These are phyloP conservation scores for Drosophila macrospina DNA, from an alignment of 2,888 invertebrate species.

Conservation along the genomic window DNA sequence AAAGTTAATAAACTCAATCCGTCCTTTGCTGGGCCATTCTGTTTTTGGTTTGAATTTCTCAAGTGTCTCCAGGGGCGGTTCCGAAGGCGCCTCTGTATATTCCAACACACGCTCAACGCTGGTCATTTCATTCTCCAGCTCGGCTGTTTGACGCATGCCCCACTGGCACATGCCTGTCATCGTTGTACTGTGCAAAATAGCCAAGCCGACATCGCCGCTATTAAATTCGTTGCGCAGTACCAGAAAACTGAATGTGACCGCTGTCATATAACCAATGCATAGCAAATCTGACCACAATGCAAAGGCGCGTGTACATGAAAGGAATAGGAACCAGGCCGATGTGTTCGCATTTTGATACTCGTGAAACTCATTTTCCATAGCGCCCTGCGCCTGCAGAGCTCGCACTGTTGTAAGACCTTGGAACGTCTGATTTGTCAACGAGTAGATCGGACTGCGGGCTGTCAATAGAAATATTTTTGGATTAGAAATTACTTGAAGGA, in stretches of 20 bases:
- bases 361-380: constrained; percentile 88
- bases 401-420: constrained; percentile 92
- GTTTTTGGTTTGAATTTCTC: constrained; percentile 84
- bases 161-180: constrained; percentile 92
- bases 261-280: constrained; percentile 93
- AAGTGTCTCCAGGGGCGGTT: constrained; percentile 87
- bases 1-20: constrained; percentile 89
- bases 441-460: constrained; percentile 93
- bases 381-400: constrained; percentile 89
- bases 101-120: constrained; percentile 94
- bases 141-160: constrained; percentile 94
- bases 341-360: constrained; percentile 89
- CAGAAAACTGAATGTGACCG: constrained; percentile 94
- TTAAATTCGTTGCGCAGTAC: constrained; percentile 86
- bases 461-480: constrained; percentile 32
- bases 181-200: constrained; percentile 90
- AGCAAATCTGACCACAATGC: constrained; percentile 96
- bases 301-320: constrained; percentile 95
- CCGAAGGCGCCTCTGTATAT: constrained; percentile 90
- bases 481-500: not conserved
- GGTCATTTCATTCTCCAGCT: constrained; percentile 92
- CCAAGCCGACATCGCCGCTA: constrained; percentile 89
- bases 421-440: constrained; percentile 90
- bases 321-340: constrained; percentile 92
- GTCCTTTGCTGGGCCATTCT: constrained; percentile 90